Base-by-base conservation (phyloP, 1,140 invertebrate species). In the Apocrypta bakeri region DNA sequence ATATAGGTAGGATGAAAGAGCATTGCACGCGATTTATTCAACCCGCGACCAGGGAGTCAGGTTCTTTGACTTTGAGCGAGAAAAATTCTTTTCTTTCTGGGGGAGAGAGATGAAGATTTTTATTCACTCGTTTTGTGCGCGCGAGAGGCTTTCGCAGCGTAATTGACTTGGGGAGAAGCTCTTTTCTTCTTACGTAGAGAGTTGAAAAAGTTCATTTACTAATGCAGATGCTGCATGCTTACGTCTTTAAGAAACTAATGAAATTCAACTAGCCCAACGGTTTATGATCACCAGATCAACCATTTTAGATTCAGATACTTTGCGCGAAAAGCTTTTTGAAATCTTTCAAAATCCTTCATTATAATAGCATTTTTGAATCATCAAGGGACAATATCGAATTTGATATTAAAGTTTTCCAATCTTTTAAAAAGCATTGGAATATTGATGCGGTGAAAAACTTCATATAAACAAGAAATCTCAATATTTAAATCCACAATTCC, bases 31-130 rank as follows among this genome's bases (percentile, higher is more conserved):
- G 69, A 71, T 71, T 71, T 71, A 71, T 71, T 71, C 33, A 71
- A 21, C 69, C n/a, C 69, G 29, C 31, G 31, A 9, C 68, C n/a
- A 11, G n/a, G 11, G 25, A 6, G 14, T 12, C 24, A n/a, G 25
- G 64, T 25, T 68, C 29, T 68, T 68, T 68, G 64, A 68, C 64
- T 68, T 68, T 68, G 64, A 68, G 64, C 25, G 48, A 68, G 29
- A 68, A 68, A 25, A 17, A 68, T 68, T 68, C 29, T 68, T 25
- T 31, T 31, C 64, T 31, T 56, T 56, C 48, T 37, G 33, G 33
- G 33, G 33, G 33, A 37, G 33, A 9, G 2, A 37, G 48, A 0
- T 2, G 7, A 56, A 21, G 17, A 21, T 56, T 56, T 56, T 56
- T 56, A 56, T 56, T 56, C 48, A 21, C 48, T n/a, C 48, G 48